A percentile compares a stretch with the other conserved stretches of the same genome.
Conservation (phyloP, 2,888 invertebrate genomes). For the Pelosia muscerda region DNA sequence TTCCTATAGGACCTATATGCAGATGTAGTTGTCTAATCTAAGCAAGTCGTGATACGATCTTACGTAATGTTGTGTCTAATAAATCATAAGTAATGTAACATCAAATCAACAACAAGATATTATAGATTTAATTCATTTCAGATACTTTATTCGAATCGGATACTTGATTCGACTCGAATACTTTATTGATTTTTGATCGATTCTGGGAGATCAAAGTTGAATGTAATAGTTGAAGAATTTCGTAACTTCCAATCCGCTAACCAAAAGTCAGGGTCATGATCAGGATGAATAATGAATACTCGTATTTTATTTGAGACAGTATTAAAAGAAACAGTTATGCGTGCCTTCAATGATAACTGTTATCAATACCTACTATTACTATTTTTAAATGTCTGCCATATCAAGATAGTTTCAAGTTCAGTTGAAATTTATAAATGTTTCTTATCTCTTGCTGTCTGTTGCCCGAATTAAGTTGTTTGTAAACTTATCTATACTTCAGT, state of each 20-base stretch:
- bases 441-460: slow-evolving; percentile 6
- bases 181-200: slow-evolving; percentile 8
- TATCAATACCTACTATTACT: neutral
- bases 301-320: slow-evolving; percentile 7
- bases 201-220: slow-evolving; percentile 10
- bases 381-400: slow-evolving; percentile 9
- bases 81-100: slow-evolving; percentile 15
- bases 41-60: slow-evolving; percentile 40
- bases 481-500: slow-evolving; percentile 13
- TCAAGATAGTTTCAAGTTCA: neutral
- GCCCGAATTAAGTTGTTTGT: slow-evolving; percentile 9
- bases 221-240: slow-evolving; percentile 12
- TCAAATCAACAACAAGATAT: slow-evolving; percentile 24
- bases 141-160: neutral
- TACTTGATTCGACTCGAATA: too few relatives aligned
- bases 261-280: slow-evolving; percentile 16
- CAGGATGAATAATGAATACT: slow-evolving; percentile 10
- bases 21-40: slow-evolving; percentile 31
- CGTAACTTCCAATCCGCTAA: neutral
- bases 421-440: slow-evolving; percentile 1
- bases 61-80: slow-evolving; percentile 22
- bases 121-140: slow-evolving; percentile 18
- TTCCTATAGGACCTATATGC: slow-evolving; percentile 9
- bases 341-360: slow-evolving; percentile 9
- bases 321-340: neutral